phyloP scores from a whole-genome alignment of 2,113 vertebrate species.

The Paradisaea rubra region DNA sequence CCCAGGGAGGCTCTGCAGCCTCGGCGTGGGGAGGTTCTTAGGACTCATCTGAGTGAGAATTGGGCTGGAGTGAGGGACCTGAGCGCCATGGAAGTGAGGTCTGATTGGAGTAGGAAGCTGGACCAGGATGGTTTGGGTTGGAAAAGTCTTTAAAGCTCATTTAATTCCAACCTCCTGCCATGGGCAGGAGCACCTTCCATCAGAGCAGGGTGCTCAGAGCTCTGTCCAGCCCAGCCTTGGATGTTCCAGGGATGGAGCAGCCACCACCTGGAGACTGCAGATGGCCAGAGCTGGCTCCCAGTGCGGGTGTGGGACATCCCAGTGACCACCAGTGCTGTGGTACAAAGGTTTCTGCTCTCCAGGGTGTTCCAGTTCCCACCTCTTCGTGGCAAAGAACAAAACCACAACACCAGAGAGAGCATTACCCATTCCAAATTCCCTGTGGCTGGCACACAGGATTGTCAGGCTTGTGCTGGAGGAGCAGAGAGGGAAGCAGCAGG shows the following conservation, averaged over 20 bases:
- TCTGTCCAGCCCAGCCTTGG: not conserved
- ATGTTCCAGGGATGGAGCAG: not conserved
- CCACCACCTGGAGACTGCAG: not conserved
- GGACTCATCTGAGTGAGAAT: rapidly evolving
- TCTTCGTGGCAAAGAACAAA: not conserved
- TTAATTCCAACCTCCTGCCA: not conserved
- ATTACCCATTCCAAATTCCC: not conserved
- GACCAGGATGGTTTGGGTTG: not conserved
- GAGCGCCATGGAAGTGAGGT: not conserved
- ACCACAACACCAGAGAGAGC: rapidly evolving
- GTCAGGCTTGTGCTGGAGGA: not conserved
- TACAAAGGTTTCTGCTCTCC: not conserved
- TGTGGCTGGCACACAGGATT: not conserved
- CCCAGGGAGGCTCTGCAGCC: not conserved
- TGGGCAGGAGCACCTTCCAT: not conserved
- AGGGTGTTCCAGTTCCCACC: not conserved
- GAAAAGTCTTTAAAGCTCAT: not conserved
- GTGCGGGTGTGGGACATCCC: not conserved
- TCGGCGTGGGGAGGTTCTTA: not conserved
- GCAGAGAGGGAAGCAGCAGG: not conserved
- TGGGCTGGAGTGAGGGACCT: not conserved
- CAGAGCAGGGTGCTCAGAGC: not conserved
- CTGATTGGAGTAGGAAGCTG: not conserved
- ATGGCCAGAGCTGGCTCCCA: not conserved
- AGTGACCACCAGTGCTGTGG: rapidly evolving